Evolutionary conservation across 2,797 vertebrate species (phyloP), one percentile per base, ranked within the genome.

Genomic region (Champsocephalus gunnari): DNA sequence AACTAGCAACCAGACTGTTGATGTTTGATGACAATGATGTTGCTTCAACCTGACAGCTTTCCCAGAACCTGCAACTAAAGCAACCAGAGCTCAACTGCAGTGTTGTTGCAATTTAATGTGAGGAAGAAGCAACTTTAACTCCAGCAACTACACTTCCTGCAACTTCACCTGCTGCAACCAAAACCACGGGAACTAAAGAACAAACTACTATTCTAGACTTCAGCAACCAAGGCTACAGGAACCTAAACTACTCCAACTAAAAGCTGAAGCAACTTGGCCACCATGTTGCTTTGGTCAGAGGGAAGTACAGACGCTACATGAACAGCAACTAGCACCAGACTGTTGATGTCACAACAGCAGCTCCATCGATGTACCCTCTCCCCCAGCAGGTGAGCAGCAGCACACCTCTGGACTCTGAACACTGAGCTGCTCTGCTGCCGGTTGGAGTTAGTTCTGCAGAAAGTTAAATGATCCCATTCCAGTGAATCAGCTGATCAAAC

Each of bases 371-470:
- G 56, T 53, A 5, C 43, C 45, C 41, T 24, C 28, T 3, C 43
- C 64, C 38, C 12, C 77, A 21, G 49, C 77, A 80, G 77, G 80
- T 76, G 70, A 79, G 83, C 68, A 49, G 56, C 47, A 63, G 16
- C 41, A 63, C 5, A 0, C 10, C 43, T 51, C 28, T 28, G 4
- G 4, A 28, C 28, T 28, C 28, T 28, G 28, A 28, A 28, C 4
- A 4, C 28, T 1, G 28, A 28, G 28, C 4, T 28, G 28, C 28
- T 28, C 28, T 24, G 19, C 19, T 24, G 12, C 50, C 50, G 21
- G 56, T 58, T 11, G 41, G 32, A 41, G 16, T 57, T n/a, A 38
- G 32, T 16, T 57, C 55, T 41, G 56, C 58, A 57, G 16, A 32
- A 34, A 12, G 9, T 56, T 9, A 56, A 2, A 17, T 34, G 13